Percentiles rank a stretch among this genome's conserved stretches.
These are phyloP conservation scores for Callithrix jacchus DNA, from an alignment of 2,113 vertebrate species.

Conservation along the genomic window DNA sequence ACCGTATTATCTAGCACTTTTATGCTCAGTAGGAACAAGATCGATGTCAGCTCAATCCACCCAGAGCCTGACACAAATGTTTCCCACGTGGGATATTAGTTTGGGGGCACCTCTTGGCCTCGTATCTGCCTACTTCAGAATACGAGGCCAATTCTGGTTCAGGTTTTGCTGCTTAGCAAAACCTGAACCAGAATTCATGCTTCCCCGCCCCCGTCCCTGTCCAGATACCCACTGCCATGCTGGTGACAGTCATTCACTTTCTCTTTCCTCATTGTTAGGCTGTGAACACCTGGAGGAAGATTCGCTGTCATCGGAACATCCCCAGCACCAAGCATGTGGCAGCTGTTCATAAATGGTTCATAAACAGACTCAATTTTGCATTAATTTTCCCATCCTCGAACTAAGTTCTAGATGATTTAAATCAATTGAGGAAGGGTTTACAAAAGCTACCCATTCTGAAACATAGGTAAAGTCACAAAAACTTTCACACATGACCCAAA, in stretches of 20 bases:
- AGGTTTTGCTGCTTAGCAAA: not conserved
- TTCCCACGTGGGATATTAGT: accelerated
- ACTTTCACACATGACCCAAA: not conserved
- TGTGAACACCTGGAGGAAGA: accelerated
- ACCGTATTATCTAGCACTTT: accelerated
- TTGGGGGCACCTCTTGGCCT: accelerated
- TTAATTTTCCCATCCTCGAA: no score
- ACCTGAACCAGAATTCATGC: accelerated
- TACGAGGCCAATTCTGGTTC: no score
- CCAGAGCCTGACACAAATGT: not conserved
- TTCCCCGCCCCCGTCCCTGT: not conserved
- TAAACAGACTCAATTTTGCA: not conserved
- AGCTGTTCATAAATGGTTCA: accelerated
- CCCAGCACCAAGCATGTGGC: accelerated
- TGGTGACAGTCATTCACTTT: accelerated
- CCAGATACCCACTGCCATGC: accelerated
- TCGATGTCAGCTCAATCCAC: not conserved
- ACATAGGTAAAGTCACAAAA: not conserved
- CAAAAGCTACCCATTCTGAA: no score
- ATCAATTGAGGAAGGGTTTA: not conserved
- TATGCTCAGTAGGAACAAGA: not conserved
- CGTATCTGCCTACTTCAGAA: not conserved
- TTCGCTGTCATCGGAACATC: accelerated
- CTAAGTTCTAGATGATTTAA: not conserved
- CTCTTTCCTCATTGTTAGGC: accelerated